These are phyloP conservation scores for Pegea sp. DNA, from an alignment of 23 tunicate genomes.

Conservation along the genomic window DNA sequence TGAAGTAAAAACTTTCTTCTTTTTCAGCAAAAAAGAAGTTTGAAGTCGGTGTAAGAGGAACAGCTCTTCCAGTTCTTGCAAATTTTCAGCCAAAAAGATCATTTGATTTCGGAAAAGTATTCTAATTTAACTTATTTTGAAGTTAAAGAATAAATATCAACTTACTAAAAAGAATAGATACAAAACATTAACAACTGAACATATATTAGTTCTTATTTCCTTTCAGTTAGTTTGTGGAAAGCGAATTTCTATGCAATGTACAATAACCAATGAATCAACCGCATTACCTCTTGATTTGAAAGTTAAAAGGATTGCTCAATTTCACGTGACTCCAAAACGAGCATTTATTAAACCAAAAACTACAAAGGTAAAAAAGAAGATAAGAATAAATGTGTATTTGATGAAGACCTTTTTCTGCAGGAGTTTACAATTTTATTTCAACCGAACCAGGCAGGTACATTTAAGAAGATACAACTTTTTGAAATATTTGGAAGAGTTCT, in stretches of 20 bases:
- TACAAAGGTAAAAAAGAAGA: constrained; percentile 70
- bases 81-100: constrained; percentile 65
- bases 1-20: too few relatives aligned
- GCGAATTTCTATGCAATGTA: constrained; percentile 21
- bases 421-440: constrained; percentile 58
- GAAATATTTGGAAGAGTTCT: constrained; percentile 65
- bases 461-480: constrained; percentile 37
- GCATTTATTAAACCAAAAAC: constrained; percentile 41
- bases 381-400: too few relatives aligned
- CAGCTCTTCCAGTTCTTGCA: constrained; percentile 76
- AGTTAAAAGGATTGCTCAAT: constrained; percentile 62
- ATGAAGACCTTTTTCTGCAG: constrained; percentile 9
- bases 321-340: constrained; percentile 30
- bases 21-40: constrained; percentile 47
- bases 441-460: constrained; percentile 76
- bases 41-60: constrained; percentile 73
- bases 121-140: too few relatives aligned
- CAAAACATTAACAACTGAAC: too few relatives aligned
- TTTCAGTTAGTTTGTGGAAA: constrained; percentile 39
- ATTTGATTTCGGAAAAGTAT: constrained; percentile 68
- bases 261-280: constrained; percentile 60
- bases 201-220: background rate
- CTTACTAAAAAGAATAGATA: too few relatives aligned
- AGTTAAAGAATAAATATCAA: too few relatives aligned
- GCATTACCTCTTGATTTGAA: constrained; percentile 39